Conservation (phyloP, 2,113 vertebrate genomes). For the Prolemur simus region DNA sequence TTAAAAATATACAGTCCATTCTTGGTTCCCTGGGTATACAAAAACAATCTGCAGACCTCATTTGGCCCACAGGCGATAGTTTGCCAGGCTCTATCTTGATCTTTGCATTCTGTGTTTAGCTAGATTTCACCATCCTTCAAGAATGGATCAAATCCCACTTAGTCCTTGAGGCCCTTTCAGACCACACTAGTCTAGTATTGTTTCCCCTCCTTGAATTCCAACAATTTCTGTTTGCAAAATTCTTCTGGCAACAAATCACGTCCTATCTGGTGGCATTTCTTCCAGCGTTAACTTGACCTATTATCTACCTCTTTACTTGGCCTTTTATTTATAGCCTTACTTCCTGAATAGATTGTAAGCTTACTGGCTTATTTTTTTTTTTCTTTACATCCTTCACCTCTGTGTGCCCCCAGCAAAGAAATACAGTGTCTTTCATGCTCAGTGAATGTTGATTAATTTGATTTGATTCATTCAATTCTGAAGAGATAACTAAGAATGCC, state of each 20-base stretch:
- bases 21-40: neutral
- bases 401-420: neutral
- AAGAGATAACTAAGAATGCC: neutral
- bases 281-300: neutral
- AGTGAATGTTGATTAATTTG: neutral
- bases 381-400: neutral
- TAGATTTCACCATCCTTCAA: neutral
- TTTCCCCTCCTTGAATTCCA: neutral
- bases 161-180: neutral
- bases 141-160: neutral
- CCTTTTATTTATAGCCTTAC: neutral
- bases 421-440: neutral
- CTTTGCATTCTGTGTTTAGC: neutral
- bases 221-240: neutral
- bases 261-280: neutral
- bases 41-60: neutral
- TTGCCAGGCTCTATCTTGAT: neutral
- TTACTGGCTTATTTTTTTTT: neutral
- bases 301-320: slow-evolving; percentile 15
- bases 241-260: neutral
- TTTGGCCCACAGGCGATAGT: neutral
- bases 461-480: neutral
- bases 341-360: neutral
- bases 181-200: neutral
- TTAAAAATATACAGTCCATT: slow-evolving; percentile 8